These are phyloP conservation scores for Chrysemys picta DNA, from an alignment of 2,113 vertebrate genomes.

Conservation along the genomic window DNA sequence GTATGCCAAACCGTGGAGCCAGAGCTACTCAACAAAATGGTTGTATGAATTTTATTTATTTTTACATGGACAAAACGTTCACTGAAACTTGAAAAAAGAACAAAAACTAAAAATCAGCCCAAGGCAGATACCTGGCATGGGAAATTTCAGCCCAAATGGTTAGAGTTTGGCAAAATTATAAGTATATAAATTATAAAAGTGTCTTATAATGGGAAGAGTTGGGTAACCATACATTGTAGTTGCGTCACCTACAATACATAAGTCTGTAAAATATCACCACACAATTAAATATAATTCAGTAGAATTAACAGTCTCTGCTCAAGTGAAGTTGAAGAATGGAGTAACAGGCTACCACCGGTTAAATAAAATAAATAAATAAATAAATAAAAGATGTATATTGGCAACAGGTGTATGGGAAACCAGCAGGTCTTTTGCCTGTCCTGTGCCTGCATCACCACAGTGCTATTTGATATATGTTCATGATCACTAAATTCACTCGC, in stretches of 20 bases:
- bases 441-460: background rate
- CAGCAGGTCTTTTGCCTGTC: background rate
- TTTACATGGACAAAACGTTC: background rate
- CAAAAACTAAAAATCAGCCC: background rate
- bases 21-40: background rate
- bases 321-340: background rate
- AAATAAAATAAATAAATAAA: background rate
- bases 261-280: background rate
- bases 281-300: background rate
- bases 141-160: background rate
- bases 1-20: background rate
- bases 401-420: background rate
- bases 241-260: background rate
- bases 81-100: background rate
- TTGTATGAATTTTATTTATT: background rate
- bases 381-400: background rate
- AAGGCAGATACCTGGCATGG: background rate
- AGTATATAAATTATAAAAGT: background rate
- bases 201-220: background rate
- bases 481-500: background rate
- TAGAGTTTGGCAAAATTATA: background rate
- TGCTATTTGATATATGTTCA: background rate
- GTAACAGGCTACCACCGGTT: background rate
- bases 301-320: background rate
- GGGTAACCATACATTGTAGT: background rate